Conservation (phyloP, 1,140 invertebrate genomes). For the Procambarus virginalis region DNA sequence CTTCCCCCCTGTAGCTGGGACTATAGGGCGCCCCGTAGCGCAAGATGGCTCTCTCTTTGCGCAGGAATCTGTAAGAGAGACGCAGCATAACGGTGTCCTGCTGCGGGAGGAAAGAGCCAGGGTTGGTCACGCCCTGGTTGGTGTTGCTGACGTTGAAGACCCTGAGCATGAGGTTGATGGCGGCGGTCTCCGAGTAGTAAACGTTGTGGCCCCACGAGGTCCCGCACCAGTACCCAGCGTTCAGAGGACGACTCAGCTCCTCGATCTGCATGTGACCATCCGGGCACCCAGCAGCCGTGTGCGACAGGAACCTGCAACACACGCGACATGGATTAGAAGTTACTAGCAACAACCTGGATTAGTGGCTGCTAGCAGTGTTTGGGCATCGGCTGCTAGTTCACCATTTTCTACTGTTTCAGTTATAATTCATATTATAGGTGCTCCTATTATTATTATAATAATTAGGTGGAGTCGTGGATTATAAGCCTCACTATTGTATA, state of each 20-base stretch:
- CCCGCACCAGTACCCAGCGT: slow-evolving; percentile 88
- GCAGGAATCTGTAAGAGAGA: slow-evolving; percentile 75
- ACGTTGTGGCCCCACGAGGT: slow-evolving; percentile 88
- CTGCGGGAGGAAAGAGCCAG: slow-evolving; percentile 32
- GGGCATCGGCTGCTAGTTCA: neutral
- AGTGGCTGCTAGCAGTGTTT: too few relatives aligned
- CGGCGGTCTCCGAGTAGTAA: slow-evolving; percentile 87
- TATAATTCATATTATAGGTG: too few relatives aligned
- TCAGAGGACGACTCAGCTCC: slow-evolving; percentile 82
- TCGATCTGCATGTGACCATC: slow-evolving; percentile 87
- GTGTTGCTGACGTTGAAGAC: slow-evolving; percentile 78
- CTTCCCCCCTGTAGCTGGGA: slow-evolving; percentile 65
- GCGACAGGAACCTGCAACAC: slow-evolving; percentile 56
- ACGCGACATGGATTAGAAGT: too few relatives aligned
- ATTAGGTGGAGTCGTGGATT: too few relatives aligned
- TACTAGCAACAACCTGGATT: too few relatives aligned
- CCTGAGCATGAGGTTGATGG: slow-evolving; percentile 84
- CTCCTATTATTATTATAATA: too few relatives aligned
- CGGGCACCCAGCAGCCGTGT: slow-evolving; percentile 80
- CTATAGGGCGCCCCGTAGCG: slow-evolving; percentile 66
- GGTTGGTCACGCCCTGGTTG: slow-evolving; percentile 12
- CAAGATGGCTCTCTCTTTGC: slow-evolving; percentile 62
- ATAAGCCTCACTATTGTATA: too few relatives aligned
- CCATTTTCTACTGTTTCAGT: too few relatives aligned
- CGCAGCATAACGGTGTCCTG: slow-evolving; percentile 51